Evolutionary conservation across 2,113 vertebrate genomes (phyloP).

Genomic region (Ptilonorhynchus violaceus): DNA sequence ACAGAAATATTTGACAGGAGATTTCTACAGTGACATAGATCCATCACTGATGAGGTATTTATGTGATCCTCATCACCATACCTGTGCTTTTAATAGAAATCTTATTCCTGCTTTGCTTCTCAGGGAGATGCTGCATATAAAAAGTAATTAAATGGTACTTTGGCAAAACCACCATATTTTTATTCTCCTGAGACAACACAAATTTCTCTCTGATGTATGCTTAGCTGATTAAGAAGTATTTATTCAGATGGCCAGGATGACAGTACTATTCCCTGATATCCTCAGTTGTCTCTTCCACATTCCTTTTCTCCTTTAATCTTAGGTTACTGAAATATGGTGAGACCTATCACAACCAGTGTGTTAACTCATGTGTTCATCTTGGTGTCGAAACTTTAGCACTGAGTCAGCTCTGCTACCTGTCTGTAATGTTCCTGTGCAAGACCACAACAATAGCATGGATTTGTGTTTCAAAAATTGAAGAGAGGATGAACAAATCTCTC

Average conservation of each 20-base stretch:
- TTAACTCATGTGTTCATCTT: neutral
- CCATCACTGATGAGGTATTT: neutral
- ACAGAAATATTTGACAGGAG: neutral
- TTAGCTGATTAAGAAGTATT: neutral
- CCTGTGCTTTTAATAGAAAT: neutral
- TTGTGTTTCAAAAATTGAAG: neutral
- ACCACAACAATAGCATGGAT: neutral
- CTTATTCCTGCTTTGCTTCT: neutral
- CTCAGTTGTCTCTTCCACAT: neutral
- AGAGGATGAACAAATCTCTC: neutral
- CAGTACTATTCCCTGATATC: neutral
- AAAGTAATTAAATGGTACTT: neutral
- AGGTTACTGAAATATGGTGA: neutral
- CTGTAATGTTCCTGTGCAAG: neutral
- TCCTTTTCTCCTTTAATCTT: neutral
- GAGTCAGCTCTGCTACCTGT: neutral
- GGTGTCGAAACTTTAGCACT: neutral
- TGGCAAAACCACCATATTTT: neutral
- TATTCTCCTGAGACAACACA: neutral
- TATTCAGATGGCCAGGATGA: neutral
- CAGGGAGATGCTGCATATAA: neutral
- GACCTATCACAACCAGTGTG: neutral
- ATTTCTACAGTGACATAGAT: neutral
- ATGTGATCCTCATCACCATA: neutral
- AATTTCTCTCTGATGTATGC: neutral